Percentiles rank a stretch among this genome's conserved stretches.
Conservation (phyloP, 2,113 vertebrate species). For the Gobio gobio region DNA sequence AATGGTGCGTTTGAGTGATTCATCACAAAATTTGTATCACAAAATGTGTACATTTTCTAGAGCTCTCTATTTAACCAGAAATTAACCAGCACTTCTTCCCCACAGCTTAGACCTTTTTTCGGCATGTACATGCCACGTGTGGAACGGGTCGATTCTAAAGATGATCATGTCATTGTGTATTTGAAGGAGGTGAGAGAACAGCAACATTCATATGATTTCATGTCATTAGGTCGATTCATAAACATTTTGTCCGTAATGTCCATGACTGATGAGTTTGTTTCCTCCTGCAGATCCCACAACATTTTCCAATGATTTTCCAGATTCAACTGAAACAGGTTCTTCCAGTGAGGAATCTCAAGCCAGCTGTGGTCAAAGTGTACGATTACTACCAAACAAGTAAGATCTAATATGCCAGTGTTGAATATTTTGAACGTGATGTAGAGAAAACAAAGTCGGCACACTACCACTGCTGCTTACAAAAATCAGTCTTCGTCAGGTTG, state of each 20-base stretch:
- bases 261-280: background rate
- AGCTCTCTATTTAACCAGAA: background rate
- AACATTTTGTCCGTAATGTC: background rate
- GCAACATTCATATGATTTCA: background rate
- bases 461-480: too few relatives aligned
- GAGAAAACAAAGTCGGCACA: too few relatives aligned
- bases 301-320: constrained; percentile 41
- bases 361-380: constrained; percentile 2
- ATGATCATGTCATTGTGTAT: constrained; percentile 69
- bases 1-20: constrained; percentile 23
- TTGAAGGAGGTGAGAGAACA: constrained; percentile 61
- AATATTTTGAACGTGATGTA: background rate
- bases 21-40: background rate
- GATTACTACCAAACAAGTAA: constrained; percentile 14
- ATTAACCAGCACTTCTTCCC: background rate
- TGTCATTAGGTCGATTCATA: background rate
- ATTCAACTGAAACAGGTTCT: constrained; percentile 73
- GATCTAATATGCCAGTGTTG: background rate
- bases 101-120: constrained; percentile 56
- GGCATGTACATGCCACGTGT: constrained; percentile 11
- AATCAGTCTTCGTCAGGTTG: too few relatives aligned
- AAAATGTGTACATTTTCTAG: background rate
- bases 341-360: constrained; percentile 61
- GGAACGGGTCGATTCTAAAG: constrained; percentile 66
- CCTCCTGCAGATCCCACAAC: constrained; percentile 53